Base-by-base conservation (phyloP, 2,888 invertebrate genomes). In the Napeogenes sylphis region DNA sequence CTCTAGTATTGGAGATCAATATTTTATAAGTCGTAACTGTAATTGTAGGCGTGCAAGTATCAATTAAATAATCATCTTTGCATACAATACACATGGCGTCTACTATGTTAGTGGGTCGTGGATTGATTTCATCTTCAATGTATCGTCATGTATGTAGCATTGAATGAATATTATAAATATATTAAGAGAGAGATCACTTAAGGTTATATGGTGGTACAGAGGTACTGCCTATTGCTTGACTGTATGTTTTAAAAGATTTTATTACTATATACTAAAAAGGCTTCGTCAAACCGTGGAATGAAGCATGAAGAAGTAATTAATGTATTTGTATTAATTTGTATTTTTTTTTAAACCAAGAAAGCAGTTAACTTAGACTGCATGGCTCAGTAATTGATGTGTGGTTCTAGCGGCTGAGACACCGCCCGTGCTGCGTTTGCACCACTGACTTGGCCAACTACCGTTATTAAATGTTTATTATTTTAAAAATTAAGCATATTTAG, bases 321-420 rank as follows among this genome's bases (percentile, higher is more conserved):
- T 42, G 8, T 42, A 42, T 42, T 42, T 10, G 10, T 42, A 35
- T 35, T 35, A 35, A 35, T 5, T 35, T 5, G 10, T 42, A 42
- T 10, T 2, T 42, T 5, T 66, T 68, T 68, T 66, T 65, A 71
- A 65, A 67, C 75, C 74, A 79, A 79, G 82, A 83, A 81, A 82
- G 21, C 81, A 80, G 83, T 85, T 85, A 84, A 85, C 86, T 85
- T 81, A 81, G 81, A 82, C 83, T 81, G 81, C 76, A 74, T 74
- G 75, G 76, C 72, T 71, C 70, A 66, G 80, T 82, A 84, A 85
- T 84, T 82, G 85, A 85, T 85, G 83, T 82, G 84, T 82, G 84
- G 75, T 71, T 70, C 62, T 72, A 71, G 68, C 68, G 59, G 73
- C 77, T 73, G 75, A 72, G 82, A 82, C 80, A 74, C 77, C 66